A percentile compares a stretch with the other conserved stretches of the same genome.
Conservation (phyloP, 1,140 invertebrate species). For the Zaprionus vittiger region DNA sequence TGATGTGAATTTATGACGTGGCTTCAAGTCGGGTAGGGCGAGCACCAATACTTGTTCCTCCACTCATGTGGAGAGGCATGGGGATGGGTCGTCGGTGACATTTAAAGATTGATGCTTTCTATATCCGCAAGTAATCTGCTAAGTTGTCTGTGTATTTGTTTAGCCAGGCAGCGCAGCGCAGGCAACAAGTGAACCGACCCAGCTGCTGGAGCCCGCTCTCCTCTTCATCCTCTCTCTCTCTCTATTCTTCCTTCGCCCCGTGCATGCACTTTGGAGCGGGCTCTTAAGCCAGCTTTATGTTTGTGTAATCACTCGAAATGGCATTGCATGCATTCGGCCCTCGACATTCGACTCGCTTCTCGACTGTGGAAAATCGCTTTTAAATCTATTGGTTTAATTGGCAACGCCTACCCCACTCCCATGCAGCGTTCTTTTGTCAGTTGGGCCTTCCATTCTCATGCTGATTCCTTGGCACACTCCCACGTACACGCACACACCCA, state of each 20-base stretch:
- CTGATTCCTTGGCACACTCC: slow-evolving; percentile 3
- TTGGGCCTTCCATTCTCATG: not conserved
- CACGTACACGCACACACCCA: not conserved
- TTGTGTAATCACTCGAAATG: slow-evolving; percentile 67
- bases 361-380: slow-evolving; percentile 27
- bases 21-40: not conserved
- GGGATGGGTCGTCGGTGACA: slow-evolving; percentile 56
- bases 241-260: not conserved
- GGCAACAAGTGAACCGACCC: slow-evolving; percentile 25
- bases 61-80: not conserved
- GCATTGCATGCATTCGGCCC: slow-evolving; percentile 53
- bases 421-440: not conserved
- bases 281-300: slow-evolving; percentile 62
- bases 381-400: slow-evolving; percentile 64
- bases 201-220: slow-evolving; percentile 19
- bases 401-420: slow-evolving; percentile 6
- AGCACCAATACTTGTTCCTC: not conserved
- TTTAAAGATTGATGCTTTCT: slow-evolving; percentile 76
- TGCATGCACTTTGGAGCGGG: slow-evolving; percentile 43
- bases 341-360: slow-evolving; percentile 10
- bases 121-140: slow-evolving; percentile 73
- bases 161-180: slow-evolving; percentile 24
- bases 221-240: not conserved
- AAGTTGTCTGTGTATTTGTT: slow-evolving; percentile 75
- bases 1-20: slow-evolving; percentile 76